Base-by-base conservation (phyloP, 2,888 invertebrate species). In the Eudemis profundana region DNA sequence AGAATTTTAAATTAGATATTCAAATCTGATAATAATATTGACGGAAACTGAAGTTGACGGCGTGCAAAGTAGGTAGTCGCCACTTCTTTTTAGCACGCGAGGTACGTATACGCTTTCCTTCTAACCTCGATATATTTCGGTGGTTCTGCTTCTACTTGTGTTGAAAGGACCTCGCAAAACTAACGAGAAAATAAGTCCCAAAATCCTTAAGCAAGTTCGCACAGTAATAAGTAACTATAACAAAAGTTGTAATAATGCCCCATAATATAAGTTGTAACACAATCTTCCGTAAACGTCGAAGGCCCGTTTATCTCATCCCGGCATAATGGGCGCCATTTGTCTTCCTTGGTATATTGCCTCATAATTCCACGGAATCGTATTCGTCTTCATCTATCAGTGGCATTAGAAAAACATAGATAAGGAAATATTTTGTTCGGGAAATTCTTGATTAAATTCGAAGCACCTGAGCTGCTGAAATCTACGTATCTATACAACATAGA, bases 281-380 rank as follows among this genome's bases (percentile, higher is more conserved):
- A 84, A 85, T 87, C 84, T 77, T 82, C 84, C 82, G 78, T 77
- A 80, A 79, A 80, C 79, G 84, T 81, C 83, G 83, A 85, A 87
- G 86, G 73, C 78, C 79, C 56, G 76, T 81, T 83, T 87, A 88
- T 89, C 90, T 82, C 74, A 23, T 70, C 72, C 71, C 68, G 72
- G 78, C 86, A 81, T 87, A 89, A 89, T 89, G 87, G 78, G 74
- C 72, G 78, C 73, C 73, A 87, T 90, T 86, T 83, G 84, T 89
- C 88, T 86, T 78, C 73, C 70, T 72, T 73, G 70, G 67, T 74
- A 74, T 73, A 74, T 73, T 77, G 81, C 77, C 81, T 81, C 85
- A 83, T 82, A 81, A 79, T 79, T 79, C 80, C 73, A 74, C 76
- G 70, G 73, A 76, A 79, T 81, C 78, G 81, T 81, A 84, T 84